These are phyloP conservation scores for Oreohelix idahoensis DNA, from an alignment of 1,140 invertebrate species.

Conservation along the genomic window DNA sequence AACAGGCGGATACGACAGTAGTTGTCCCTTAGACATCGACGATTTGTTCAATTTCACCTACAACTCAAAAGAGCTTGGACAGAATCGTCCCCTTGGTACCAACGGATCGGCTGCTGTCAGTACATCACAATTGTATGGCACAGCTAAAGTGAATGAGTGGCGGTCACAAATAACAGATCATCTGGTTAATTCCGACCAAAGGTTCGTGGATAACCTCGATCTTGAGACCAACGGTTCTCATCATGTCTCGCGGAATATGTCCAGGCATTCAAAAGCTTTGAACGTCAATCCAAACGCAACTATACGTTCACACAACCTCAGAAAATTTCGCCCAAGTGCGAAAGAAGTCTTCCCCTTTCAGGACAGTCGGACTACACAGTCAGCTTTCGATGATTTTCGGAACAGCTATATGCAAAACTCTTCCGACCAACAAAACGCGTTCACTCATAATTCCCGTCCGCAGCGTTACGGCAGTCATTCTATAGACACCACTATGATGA, in stretches of 20 bases:
- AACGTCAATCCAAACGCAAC: constrained; percentile 64
- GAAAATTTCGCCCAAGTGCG: constrained; percentile 41
- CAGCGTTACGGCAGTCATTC: constrained; percentile 2
- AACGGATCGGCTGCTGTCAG: constrained; percentile 30
- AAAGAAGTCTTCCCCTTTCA: not conserved
- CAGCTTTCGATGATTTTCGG: not conserved
- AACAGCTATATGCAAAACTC: not conserved
- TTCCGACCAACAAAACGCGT: constrained; percentile 18
- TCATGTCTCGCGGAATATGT: constrained; percentile 25
- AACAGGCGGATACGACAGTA: constrained; percentile 28
- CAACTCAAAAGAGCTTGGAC: not conserved
- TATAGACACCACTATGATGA: constrained; percentile 4
- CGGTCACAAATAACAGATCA: not conserved
- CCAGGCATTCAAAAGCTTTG: constrained; percentile 36
- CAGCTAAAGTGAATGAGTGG: constrained; percentile 39
- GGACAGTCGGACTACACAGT: not conserved
- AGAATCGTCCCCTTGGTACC: not conserved
- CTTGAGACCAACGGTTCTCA: constrained; percentile 47
- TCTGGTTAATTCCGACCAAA: not conserved
- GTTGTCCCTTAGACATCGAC: constrained; percentile 46
- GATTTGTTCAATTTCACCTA: constrained; percentile 51
- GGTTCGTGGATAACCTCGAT: constrained; percentile 52
- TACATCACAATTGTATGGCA: constrained; percentile 50
- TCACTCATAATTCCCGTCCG: constrained; percentile 5
- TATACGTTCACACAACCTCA: constrained; percentile 63